Conservation (phyloP, 2,797 vertebrate genomes). For the Sternotherus odoratus region DNA sequence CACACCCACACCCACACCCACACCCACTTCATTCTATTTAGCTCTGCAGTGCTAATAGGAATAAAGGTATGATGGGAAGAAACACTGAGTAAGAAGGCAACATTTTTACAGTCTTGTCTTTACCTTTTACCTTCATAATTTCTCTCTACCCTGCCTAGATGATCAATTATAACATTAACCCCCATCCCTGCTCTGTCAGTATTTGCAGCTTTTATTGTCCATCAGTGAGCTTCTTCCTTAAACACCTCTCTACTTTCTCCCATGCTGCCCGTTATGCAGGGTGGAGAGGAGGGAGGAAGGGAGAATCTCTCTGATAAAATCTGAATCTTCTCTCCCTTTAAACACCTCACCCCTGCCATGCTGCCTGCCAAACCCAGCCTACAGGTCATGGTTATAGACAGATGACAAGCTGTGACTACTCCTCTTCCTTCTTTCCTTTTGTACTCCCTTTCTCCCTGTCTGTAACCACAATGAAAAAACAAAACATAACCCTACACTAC, state of each 20-base stretch:
- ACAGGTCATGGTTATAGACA: not conserved
- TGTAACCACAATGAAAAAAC: constrained; percentile 7
- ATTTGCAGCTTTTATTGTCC: not conserved
- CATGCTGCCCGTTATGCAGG: not conserved
- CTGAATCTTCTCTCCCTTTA: not conserved
- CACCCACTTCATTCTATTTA: fast-evolving
- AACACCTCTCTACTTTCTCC: not conserved
- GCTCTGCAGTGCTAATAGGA: not conserved
- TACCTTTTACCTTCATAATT: not conserved
- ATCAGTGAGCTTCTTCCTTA: not conserved
- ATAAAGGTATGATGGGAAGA: not conserved
- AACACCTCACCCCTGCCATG: not conserved
- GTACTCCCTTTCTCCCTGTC: not conserved
- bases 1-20: too few relatives aligned
- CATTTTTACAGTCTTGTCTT: not conserved
- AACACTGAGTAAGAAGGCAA: not conserved
- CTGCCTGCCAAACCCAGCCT: not conserved
- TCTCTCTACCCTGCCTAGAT: not conserved
- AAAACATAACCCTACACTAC: not conserved
- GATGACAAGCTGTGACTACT: not conserved
- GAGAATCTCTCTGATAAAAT: not conserved
- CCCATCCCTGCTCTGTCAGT: not conserved
- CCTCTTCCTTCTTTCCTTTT: not conserved
- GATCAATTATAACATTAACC: not conserved
- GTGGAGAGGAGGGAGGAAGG: not conserved